Evolutionary conservation across 2,888 invertebrate species (phyloP), one percentile per base, ranked within the genome.

Genomic region (Mamestra brassicae): DNA sequence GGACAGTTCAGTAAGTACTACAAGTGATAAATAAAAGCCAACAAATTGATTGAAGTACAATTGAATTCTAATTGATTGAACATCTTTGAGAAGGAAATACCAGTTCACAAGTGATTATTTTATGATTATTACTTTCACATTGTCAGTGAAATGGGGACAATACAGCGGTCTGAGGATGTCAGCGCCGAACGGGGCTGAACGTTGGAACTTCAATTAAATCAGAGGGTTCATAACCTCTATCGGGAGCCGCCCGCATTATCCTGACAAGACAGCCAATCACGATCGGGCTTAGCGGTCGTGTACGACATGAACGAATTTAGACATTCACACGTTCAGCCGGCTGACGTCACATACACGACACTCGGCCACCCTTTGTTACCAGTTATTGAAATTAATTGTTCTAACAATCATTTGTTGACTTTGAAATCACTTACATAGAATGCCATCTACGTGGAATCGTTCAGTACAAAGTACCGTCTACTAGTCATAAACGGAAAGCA

Each of bases 201-300:
- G 76, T 91, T 92, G 93, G 92, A 93, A 93, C 92, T 94, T 94
- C 95, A 95, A 95, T 95, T 95, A 95, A 95, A 94, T 93, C 95
- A 91, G 93, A 91, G 93, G 93, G 95, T 93, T 93, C 94, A 93
- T 93, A 94, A 93, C 93, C 92, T 92, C 90, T 87, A 90, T 89
- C 85, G 89, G 88, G 81, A 79, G 90, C 94, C 95, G 91, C 95
- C 95, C 95, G 95, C 94, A 95, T 95, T 92, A 92, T 92, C 88
- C 90, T 89, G 90, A 90, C 92, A 91, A 88, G 90, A 89, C 90
- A 92, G 89, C 94, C 95, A 95, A 95, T 95, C 94, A 94, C 89
- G 88, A 83, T 81, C 87, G 88, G 89, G 91, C 91, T 93, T 91
- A 92, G 91, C 83, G 87, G 85, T 89, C 86, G 87, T 90, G 87